Percentiles rank a stretch among this genome's conserved stretches.
Conservation (phyloP, 2,113 vertebrate species). For the Oceanites oceanicus region DNA sequence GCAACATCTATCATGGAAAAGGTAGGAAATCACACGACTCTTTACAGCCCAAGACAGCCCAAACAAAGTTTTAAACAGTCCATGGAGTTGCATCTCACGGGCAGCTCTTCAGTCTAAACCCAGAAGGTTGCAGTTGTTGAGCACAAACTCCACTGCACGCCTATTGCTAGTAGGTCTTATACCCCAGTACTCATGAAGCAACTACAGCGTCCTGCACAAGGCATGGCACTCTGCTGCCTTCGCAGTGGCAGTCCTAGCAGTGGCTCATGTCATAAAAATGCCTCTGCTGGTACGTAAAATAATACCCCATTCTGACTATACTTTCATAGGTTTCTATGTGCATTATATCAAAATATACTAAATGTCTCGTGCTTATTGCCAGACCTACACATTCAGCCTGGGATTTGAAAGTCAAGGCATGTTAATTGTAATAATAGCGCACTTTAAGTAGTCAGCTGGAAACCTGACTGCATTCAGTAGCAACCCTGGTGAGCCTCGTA, state of each 20-base stretch:
- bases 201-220: not conserved
- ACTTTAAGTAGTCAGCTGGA: not conserved
- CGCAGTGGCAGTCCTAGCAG: not conserved
- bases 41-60: not conserved
- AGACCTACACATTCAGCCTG: not conserved
- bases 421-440: not conserved
- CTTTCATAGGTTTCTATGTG: not conserved
- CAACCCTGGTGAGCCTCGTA: not conserved
- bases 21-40: not conserved
- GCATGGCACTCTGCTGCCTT: not conserved
- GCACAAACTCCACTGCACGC: not conserved
- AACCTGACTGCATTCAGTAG: not conserved
- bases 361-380: not conserved
- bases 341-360: not conserved
- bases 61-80: not conserved
- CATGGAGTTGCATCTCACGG: not conserved
- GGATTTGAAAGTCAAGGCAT: not conserved
- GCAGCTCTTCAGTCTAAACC: not conserved
- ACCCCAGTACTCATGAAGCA: not conserved
- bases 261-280: not conserved
- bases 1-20: not conserved
- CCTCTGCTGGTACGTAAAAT: not conserved
- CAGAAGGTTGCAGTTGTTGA: not conserved
- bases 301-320: not conserved
- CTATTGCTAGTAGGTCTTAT: accelerated